These are phyloP conservation scores for Sakesphorus luctuosus DNA, from an alignment of 2,113 vertebrate species.

Conservation along the genomic window DNA sequence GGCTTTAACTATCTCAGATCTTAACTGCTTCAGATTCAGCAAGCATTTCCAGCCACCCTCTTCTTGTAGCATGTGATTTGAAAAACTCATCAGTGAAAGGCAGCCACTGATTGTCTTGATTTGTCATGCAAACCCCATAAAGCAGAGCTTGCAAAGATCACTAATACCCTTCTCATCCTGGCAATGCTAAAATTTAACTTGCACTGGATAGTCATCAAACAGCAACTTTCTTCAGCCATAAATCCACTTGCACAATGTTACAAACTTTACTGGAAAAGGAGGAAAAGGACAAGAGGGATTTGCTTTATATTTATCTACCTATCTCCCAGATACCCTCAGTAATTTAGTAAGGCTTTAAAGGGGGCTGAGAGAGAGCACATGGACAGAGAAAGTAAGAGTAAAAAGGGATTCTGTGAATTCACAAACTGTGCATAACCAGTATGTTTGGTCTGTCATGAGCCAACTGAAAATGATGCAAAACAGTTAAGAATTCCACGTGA, in stretches of 20 bases:
- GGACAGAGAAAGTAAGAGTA: not conserved
- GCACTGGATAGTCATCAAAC: not conserved
- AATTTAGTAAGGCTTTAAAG: not conserved
- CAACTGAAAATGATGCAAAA: not conserved
- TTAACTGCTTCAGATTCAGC: conserved; percentile 26
- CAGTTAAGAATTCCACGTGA: not conserved
- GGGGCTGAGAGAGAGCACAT: not conserved
- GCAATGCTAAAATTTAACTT: not conserved
- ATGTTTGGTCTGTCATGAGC: not conserved
- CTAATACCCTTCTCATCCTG: not conserved
- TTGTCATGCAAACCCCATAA: not conserved
- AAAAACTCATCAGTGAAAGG: not conserved
- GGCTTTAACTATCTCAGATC: not conserved
- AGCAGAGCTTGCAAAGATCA: conserved; percentile 7
- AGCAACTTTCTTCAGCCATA: not conserved
- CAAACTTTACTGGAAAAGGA: not conserved
- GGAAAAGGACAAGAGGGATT: not conserved
- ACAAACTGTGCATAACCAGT: not conserved
- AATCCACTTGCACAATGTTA: not conserved
- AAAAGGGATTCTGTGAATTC: not conserved
- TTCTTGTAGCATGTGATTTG: not conserved
- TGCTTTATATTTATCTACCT: not conserved
- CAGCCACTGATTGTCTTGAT: not conserved
- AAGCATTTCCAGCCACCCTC: not conserved
- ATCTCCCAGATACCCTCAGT: not conserved